Evolutionary conservation across 2,797 vertebrate species (phyloP).

Genomic region (Podarcis siculus): DNA sequence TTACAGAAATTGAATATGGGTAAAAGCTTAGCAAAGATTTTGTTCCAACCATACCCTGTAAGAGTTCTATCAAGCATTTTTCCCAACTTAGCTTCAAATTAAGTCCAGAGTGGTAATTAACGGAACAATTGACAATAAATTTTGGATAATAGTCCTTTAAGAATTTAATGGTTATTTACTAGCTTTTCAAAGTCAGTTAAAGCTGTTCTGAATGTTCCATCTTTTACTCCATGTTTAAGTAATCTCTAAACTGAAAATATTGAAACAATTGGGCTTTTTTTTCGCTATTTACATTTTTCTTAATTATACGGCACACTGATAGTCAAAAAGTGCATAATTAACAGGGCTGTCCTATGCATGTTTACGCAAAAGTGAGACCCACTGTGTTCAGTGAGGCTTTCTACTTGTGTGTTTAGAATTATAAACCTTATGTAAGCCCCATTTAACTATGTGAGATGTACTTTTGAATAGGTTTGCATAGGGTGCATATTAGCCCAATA

Average conservation of each 20-base stretch:
- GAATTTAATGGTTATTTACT: neutral
- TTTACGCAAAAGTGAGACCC: neutral
- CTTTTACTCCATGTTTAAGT: neutral
- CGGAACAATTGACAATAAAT: neutral
- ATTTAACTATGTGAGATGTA: neutral
- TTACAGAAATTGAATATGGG: neutral
- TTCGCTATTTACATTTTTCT: neutral
- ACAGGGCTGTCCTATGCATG: neutral
- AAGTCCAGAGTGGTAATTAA: neutral
- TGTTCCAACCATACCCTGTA: neutral
- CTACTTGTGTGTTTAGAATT: neutral
- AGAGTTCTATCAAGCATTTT: neutral
- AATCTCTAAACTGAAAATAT: neutral
- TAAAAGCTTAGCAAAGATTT: neutral
- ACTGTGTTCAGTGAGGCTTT: neutral
- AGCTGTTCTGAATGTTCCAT: too few relatives aligned
- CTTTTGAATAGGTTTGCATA: neutral
- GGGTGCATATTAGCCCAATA: neutral
- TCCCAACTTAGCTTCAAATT: neutral
- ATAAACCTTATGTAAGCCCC: neutral
- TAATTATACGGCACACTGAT: neutral
- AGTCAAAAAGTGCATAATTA: neutral
- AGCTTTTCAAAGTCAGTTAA: neutral
- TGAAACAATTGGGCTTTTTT: neutral
- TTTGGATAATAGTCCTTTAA: neutral